phyloP scores from a whole-genome alignment of 2,797 vertebrate genomes.

The Acrossocheilus fasciatus region DNA sequence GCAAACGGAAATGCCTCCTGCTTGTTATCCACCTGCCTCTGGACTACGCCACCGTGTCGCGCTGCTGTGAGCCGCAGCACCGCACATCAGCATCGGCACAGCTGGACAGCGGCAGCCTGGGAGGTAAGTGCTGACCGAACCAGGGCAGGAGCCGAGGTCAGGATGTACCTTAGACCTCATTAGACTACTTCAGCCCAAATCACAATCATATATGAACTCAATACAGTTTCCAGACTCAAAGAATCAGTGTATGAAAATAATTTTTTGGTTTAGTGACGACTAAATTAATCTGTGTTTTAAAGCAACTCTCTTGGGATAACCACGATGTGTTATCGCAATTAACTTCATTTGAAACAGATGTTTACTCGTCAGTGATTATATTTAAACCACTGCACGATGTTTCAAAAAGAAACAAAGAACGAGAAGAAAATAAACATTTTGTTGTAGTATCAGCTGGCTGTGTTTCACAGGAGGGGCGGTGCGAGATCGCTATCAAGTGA shows the following conservation, averaged over 20 bases:
- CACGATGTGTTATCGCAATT: neutral
- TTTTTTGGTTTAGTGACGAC: no score
- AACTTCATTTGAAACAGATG: neutral
- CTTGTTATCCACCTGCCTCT: conserved; percentile 50
- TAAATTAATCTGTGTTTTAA: neutral
- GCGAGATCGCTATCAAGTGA: conserved; percentile 16
- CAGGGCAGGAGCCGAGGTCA: neutral
- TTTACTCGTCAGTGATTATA: neutral
- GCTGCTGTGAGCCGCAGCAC: conserved; percentile 54
- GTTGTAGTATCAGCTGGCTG: conserved; percentile 14
- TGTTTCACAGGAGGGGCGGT: conserved; percentile 21
- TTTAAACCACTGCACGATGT: neutral
- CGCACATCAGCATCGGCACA: conserved; percentile 50
- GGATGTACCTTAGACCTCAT: neutral
- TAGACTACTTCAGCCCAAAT: neutral
- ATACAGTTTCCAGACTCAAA: neutral
- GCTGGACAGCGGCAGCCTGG: conserved; percentile 51
- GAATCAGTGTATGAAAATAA: neutral
- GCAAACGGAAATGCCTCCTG: conserved; percentile 57
- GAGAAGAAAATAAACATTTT: neutral
- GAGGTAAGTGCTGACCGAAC: conserved; percentile 51
- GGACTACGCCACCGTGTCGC: conserved; percentile 48
- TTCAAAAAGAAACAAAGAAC: neutral
- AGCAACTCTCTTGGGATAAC: neutral
- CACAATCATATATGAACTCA: neutral